phyloP scores from a whole-genome alignment of 1,140 invertebrate genomes.

The Dryas iulia region DNA sequence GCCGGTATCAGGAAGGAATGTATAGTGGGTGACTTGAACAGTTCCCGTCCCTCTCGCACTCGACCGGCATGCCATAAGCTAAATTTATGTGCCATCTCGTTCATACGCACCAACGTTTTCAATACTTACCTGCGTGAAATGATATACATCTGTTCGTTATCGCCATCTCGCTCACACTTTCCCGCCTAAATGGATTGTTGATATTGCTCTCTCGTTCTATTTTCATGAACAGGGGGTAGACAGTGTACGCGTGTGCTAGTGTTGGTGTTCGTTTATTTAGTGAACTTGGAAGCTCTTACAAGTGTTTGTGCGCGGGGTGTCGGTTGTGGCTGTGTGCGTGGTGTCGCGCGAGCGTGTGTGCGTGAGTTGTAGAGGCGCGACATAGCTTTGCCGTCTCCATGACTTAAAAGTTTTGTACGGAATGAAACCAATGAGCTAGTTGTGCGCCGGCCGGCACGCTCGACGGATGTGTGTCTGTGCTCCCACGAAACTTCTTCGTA shows the following conservation, averaged over 20 bases:
- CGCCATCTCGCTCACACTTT: constrained; percentile 54
- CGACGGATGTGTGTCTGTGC: constrained; percentile 54
- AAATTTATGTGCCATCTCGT: constrained; percentile 69
- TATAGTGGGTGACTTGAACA: constrained; percentile 78
- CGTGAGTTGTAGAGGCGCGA: constrained; percentile 77
- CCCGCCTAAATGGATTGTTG: constrained; percentile 66
- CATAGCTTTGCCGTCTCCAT: constrained; percentile 80
- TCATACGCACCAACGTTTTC: constrained; percentile 74
- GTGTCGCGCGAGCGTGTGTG: constrained; percentile 63
- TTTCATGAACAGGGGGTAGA: constrained; percentile 76
- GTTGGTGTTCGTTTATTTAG: constrained; percentile 80
- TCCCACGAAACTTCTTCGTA: constrained; percentile 64
- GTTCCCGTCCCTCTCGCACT: constrained; percentile 67
- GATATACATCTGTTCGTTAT: constrained; percentile 77
- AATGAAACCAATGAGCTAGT: constrained; percentile 71
- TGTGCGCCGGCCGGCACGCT: constrained; percentile 71
- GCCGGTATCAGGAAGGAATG: constrained; percentile 79
- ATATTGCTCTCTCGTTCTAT: constrained; percentile 67
- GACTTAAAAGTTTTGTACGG: constrained; percentile 78
- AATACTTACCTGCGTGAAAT: constrained; percentile 79
- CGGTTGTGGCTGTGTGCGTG: constrained; percentile 63
- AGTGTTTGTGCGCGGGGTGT: constrained; percentile 77
- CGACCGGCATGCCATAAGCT: constrained; percentile 69
- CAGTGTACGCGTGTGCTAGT: constrained; percentile 69
- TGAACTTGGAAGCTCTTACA: constrained; percentile 77